Evolutionary conservation across 2,113 vertebrate species (phyloP).

Genomic region (Callionymus lyra): DNA sequence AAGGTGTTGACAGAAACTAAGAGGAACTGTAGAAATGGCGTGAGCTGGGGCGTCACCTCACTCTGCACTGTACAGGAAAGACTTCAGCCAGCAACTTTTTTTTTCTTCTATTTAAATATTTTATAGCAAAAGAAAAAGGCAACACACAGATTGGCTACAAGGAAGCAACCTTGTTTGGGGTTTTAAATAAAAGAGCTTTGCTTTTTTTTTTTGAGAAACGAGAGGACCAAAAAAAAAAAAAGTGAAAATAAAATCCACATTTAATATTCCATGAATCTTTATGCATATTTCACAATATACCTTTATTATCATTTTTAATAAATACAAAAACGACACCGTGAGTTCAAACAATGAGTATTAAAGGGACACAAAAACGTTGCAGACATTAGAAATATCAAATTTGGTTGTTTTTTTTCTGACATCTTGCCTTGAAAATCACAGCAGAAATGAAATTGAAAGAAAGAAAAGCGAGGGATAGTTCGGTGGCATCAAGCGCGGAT

Average conservation of each 20-base stretch:
- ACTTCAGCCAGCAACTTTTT: constrained; percentile 60
- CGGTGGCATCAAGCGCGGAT: constrained; percentile 61
- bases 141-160: constrained; percentile 70
- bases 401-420: constrained; percentile 72
- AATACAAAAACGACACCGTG: constrained; percentile 76
- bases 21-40: constrained; percentile 44
- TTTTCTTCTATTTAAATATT: constrained; percentile 53
- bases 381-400: constrained; percentile 70
- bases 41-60: constrained; percentile 16
- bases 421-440: constrained; percentile 61
- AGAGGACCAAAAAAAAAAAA: constrained; percentile 35
- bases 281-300: constrained; percentile 80
- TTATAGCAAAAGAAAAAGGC: constrained; percentile 69
- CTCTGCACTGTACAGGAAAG: constrained; percentile 53
- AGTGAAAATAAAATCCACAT: constrained; percentile 31
- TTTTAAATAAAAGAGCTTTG: constrained; percentile 49
- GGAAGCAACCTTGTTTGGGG: constrained; percentile 64
- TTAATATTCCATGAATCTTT: constrained; percentile 66
- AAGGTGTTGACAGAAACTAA: constrained; percentile 40
- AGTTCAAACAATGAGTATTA: constrained; percentile 70
- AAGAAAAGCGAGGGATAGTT: constrained; percentile 20
- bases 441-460: constrained; percentile 21
- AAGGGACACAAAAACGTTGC: constrained; percentile 69
- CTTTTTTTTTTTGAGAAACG: constrained; percentile 34
- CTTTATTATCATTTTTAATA: constrained; percentile 74